A percentile compares a stretch with the other conserved stretches of the same genome.
These are phyloP conservation scores for Colossoma macropomum DNA, from an alignment of 2,113 vertebrate species.

Conservation along the genomic window DNA sequence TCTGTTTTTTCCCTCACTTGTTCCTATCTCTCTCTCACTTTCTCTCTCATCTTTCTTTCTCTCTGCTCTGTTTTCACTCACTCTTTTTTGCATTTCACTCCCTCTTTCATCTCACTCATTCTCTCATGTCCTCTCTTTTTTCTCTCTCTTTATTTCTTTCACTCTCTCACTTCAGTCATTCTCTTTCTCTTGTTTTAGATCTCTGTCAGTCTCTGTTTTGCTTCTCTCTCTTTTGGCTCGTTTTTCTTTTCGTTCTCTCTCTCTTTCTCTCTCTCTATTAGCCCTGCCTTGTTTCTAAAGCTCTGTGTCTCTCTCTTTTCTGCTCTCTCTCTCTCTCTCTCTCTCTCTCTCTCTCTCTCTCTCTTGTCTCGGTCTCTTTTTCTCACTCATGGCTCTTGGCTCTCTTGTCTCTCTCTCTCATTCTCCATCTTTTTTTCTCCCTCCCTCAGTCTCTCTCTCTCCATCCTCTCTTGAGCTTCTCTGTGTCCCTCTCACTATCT, in stretches of 20 bases:
- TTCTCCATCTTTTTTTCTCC: too few relatives aligned
- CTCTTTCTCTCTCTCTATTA: neutral
- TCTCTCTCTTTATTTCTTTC: neutral
- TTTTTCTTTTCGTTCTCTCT: neutral
- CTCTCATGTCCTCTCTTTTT: neutral
- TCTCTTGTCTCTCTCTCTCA: neutral
- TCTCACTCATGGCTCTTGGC: neutral
- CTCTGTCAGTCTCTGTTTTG: too few relatives aligned
- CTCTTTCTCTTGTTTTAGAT: neutral
- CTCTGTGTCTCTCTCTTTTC: neutral
- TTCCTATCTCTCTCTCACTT: neutral
- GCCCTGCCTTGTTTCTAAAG: too few relatives aligned
- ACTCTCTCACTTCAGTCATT: neutral
- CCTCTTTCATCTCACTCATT: too few relatives aligned
- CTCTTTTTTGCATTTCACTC: too few relatives aligned
- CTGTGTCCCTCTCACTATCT: too few relatives aligned
- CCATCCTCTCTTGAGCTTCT: too few relatives aligned
- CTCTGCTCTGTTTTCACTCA: too few relatives aligned
- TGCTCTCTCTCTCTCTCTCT: neutral
- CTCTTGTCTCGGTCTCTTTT: too few relatives aligned
- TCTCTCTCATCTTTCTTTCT: too few relatives aligned
- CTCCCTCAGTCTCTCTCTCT: neutral
- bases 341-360: neutral
- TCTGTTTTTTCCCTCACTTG: too few relatives aligned
- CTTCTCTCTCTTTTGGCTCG: neutral